Evolutionary conservation across 1,140 invertebrate genomes (phyloP).

Genomic region (Neodiprion lecontei): DNA sequence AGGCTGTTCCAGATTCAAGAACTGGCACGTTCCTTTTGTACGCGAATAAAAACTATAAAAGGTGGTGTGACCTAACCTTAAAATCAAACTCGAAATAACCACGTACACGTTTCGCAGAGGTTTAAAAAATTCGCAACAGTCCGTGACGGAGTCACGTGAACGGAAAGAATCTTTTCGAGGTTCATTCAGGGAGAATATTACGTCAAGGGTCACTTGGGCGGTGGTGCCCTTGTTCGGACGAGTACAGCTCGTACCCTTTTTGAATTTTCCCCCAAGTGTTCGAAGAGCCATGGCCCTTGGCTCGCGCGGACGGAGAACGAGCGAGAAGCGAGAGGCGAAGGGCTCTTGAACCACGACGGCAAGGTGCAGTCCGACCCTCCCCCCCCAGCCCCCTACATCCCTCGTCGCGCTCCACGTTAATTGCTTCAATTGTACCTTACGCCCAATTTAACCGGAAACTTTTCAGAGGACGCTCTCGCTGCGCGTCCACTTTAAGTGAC

Average conservation of each 20-base stretch:
- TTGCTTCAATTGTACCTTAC: background rate
- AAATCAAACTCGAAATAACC: too few species aligned
- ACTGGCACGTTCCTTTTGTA: too few species aligned
- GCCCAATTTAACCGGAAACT: background rate
- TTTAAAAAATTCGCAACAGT: too few species aligned
- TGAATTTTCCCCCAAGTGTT: background rate
- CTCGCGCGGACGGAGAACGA: background rate
- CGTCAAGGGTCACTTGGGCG: background rate
- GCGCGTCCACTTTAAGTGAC: background rate
- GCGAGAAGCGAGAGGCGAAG: background rate
- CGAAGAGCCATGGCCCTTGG: background rate
- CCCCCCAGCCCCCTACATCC: background rate
- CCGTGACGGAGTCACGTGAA: too few species aligned
- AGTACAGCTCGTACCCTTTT: background rate
- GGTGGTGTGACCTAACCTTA: too few species aligned
- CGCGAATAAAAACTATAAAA: too few species aligned
- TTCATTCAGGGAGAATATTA: background rate
- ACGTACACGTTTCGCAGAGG: too few species aligned
- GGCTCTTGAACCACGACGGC: background rate
- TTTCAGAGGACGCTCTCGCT: background rate
- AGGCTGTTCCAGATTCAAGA: too few species aligned
- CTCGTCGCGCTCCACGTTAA: background rate
- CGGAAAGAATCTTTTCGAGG: background rate
- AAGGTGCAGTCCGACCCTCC: background rate
- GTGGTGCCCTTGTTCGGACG: background rate